A percentile compares a stretch with the other conserved stretches of the same genome.
phyloP scores from a whole-genome alignment of 2,888 invertebrate genomes.

The Cheilosia impressa region DNA sequence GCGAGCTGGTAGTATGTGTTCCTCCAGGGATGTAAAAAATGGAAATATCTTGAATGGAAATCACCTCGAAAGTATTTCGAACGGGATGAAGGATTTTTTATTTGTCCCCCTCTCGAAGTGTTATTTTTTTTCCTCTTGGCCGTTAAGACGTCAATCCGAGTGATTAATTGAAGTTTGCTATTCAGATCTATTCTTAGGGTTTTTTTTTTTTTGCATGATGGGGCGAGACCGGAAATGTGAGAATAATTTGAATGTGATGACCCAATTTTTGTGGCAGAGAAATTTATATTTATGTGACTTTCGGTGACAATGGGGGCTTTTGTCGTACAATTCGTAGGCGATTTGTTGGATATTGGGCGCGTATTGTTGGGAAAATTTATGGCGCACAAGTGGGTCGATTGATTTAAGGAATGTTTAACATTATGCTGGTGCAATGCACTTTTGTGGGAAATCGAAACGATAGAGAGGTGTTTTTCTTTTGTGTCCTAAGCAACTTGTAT shows the following conservation, averaged over 20 bases:
- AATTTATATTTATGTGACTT: conserved; percentile 24
- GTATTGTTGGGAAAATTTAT: conserved; percentile 6
- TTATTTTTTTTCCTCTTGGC: conserved; percentile 18
- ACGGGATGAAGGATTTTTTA: conserved; percentile 56
- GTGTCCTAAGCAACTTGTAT: too few relatives aligned
- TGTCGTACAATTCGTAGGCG: conserved; percentile 31
- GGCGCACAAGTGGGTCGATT: neutral
- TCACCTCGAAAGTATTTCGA: conserved; percentile 70
- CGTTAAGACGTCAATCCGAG: conserved; percentile 71
- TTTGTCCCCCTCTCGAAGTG: conserved; percentile 10
- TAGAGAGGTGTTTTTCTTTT: too few relatives aligned
- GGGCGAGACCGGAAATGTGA: conserved; percentile 38
- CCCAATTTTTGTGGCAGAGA: conserved; percentile 25
- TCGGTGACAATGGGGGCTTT: conserved; percentile 43
- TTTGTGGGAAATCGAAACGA: too few relatives aligned
- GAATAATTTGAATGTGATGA: conserved; percentile 70
- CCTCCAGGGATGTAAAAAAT: conserved; percentile 43
- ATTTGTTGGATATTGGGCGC: conserved; percentile 11
- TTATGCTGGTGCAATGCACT: too few relatives aligned
- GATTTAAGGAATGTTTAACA: too few relatives aligned
- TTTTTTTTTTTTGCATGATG: conserved; percentile 41
- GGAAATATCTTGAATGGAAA: conserved; percentile 69
- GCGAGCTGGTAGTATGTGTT: conserved; percentile 6
- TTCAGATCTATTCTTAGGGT: conserved; percentile 35
- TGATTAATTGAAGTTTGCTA: conserved; percentile 70